A percentile compares a stretch with the other conserved stretches of the same genome.
These are phyloP conservation scores for Rhincodon typus DNA, from an alignment of 2,797 vertebrate genomes.

Conservation along the genomic window DNA sequence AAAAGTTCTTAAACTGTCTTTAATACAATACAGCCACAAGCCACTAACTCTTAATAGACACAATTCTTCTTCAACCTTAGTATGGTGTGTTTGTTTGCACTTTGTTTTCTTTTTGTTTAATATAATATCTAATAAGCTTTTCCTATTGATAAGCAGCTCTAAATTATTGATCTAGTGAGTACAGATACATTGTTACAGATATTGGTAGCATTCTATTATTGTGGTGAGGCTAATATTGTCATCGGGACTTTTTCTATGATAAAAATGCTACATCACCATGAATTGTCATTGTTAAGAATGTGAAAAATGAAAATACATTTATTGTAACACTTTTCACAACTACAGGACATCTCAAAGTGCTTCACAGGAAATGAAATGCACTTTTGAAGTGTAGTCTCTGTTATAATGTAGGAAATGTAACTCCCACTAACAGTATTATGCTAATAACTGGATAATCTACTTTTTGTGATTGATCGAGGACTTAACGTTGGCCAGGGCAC, in stretches of 20 bases:
- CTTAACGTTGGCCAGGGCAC: too few relatives aligned
- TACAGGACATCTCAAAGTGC: background rate
- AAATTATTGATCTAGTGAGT: slow-evolving; percentile 15
- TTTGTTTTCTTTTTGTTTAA: background rate
- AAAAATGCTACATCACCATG: background rate
- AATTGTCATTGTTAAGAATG: background rate
- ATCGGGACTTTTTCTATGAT: background rate
- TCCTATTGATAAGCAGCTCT: background rate
- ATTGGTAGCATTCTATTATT: background rate
- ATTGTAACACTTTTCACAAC: background rate
- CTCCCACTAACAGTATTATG: background rate
- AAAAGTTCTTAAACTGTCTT: slow-evolving; percentile 19
- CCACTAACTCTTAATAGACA: background rate
- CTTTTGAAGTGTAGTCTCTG: too few relatives aligned
- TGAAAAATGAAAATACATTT: background rate
- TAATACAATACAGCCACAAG: slow-evolving; percentile 28
- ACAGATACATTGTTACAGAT: background rate
- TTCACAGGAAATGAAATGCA: background rate
- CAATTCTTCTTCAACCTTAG: background rate
- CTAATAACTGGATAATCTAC: too few relatives aligned
- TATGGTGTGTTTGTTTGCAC: background rate
- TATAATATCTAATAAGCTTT: background rate
- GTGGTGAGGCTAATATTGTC: background rate
- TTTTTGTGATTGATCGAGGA: too few relatives aligned
- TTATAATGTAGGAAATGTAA: background rate